phyloP scores from a whole-genome alignment of 2,888 invertebrate genomes.

The Leptarthrus brevirostris region DNA sequence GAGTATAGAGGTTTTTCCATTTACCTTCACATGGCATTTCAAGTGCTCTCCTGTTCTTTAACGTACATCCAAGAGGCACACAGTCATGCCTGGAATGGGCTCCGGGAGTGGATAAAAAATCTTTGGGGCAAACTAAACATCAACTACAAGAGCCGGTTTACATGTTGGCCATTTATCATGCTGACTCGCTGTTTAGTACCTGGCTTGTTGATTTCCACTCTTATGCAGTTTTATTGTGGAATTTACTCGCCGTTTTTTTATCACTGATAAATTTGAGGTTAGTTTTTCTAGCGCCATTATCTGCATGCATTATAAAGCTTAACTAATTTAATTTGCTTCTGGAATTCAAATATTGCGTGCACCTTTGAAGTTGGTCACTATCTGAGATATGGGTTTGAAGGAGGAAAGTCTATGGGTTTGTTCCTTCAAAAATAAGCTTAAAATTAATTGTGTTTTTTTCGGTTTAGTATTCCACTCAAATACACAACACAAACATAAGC shows the following conservation, averaged over 20 bases:
- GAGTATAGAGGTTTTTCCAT: background rate
- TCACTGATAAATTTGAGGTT: slow-evolving; percentile 32
- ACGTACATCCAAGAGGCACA: background rate
- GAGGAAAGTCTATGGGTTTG: too few relatives aligned
- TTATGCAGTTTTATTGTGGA: slow-evolving; percentile 25
- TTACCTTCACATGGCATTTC: slow-evolving; percentile 25
- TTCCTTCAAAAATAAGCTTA: too few relatives aligned
- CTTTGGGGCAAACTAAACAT: slow-evolving; percentile 37
- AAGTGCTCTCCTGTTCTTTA: slow-evolving; percentile 7
- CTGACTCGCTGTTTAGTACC: slow-evolving; percentile 20
- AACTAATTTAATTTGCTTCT: too few relatives aligned
- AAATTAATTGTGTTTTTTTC: too few relatives aligned
- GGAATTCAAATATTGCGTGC: too few relatives aligned
- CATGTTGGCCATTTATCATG: slow-evolving; percentile 41
- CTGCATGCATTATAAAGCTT: slow-evolving; percentile 17
- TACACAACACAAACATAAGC: too few relatives aligned
- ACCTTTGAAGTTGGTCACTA: too few relatives aligned
- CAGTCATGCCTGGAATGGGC: background rate
- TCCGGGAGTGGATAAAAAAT: slow-evolving; percentile 25
- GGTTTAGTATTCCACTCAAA: too few relatives aligned
- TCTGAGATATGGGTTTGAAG: too few relatives aligned
- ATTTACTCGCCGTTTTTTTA: slow-evolving; percentile 29
- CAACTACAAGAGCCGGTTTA: slow-evolving; percentile 42
- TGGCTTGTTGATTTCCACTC: slow-evolving; percentile 27
- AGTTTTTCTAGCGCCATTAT: slow-evolving; percentile 34